A percentile compares a stretch with the other conserved stretches of the same genome.
These are phyloP conservation scores for Cheilosia vernalis DNA, from an alignment of 2,888 invertebrate species.

Conservation along the genomic window DNA sequence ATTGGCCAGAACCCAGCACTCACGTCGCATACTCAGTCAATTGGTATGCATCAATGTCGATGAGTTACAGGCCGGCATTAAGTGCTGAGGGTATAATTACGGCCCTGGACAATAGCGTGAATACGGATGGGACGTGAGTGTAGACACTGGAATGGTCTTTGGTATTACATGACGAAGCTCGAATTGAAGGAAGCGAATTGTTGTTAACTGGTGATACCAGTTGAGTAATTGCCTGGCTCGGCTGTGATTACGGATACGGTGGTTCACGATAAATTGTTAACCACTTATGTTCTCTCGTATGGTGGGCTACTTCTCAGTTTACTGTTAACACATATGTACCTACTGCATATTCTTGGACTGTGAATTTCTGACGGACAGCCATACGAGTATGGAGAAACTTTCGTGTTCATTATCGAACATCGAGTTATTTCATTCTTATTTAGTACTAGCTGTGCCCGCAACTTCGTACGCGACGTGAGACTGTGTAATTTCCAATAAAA, in stretches of 20 bases:
- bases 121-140: conserved; percentile 13
- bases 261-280: conserved; percentile 47
- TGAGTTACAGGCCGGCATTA: conserved; percentile 17
- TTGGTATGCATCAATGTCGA: conserved; percentile 41
- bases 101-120: conserved; percentile 36
- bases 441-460: too few relatives aligned
- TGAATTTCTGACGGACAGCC: too few relatives aligned
- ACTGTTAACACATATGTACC: too few relatives aligned
- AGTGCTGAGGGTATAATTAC: conserved; percentile 51
- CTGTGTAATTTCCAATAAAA: too few relatives aligned
- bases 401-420: too few relatives aligned
- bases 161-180: conserved; percentile 32
- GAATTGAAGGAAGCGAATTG: conserved; percentile 44
- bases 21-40: neutral
- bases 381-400: too few relatives aligned
- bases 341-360: too few relatives aligned
- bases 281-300: conserved; percentile 53
- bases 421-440: too few relatives aligned
- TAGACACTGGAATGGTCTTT: conserved; percentile 20
- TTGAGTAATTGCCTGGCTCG: conserved; percentile 57
- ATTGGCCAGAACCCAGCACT: neutral
- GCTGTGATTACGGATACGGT: conserved; percentile 51
- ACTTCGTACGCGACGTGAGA: too few relatives aligned
- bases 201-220: conserved; percentile 41
- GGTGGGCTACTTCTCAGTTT: neutral